A percentile compares a stretch with the other conserved stretches of the same genome.
Evolutionary conservation across 2,113 vertebrate species (phyloP).

Genomic region (Pampusana beccarii): DNA sequence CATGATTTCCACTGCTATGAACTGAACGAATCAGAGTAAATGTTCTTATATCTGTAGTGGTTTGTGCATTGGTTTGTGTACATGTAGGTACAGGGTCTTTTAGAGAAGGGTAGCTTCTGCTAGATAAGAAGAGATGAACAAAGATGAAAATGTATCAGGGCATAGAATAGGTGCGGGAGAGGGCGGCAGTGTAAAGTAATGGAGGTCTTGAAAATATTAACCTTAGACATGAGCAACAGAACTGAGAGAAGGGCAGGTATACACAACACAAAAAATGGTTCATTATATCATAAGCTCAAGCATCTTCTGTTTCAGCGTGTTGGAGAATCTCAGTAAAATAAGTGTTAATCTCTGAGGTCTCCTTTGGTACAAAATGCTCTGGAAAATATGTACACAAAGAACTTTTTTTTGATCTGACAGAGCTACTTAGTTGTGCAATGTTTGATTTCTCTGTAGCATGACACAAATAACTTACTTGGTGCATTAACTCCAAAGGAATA

Average conservation of each 20-base stretch:
- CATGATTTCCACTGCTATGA: neutral
- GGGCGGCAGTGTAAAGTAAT: neutral
- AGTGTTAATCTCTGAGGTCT: slow-evolving; percentile 25
- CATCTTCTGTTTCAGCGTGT: neutral
- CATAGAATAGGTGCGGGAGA: neutral
- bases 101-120: neutral
- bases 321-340: slow-evolving; percentile 16
- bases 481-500: neutral
- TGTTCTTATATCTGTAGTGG: neutral
- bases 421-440: neutral
- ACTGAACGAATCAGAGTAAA: neutral
- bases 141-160: neutral
- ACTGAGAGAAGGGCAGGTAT: neutral
- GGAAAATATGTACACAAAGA: slow-evolving; percentile 28
- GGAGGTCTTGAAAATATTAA: neutral
- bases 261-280: neutral
- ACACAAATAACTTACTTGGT: slow-evolving; percentile 11
- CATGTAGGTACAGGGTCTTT: neutral
- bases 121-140: neutral
- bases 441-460: slow-evolving; percentile 36
- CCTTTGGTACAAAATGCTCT: slow-evolving; percentile 33
- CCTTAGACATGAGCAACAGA: neutral
- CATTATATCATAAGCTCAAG: neutral
- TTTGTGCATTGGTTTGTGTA: neutral
- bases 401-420: slow-evolving; percentile 42